These are phyloP conservation scores for Dasypolia templi DNA, from an alignment of 2,888 invertebrate genomes.

Conservation along the genomic window DNA sequence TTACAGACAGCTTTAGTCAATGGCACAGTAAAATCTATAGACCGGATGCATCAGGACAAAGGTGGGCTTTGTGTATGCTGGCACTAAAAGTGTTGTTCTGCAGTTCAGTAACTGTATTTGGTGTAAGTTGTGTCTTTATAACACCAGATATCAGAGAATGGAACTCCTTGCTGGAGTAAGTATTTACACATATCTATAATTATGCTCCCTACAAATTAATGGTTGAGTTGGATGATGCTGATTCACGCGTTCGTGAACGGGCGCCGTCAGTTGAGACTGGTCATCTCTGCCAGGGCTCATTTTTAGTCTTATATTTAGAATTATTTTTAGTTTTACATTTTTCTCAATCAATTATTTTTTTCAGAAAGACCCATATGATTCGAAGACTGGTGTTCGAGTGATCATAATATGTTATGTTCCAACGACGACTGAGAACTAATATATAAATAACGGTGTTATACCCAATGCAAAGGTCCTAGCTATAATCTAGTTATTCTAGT, in stretches of 20 bases:
- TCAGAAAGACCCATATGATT: constrained; percentile 62
- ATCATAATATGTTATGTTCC: constrained; percentile 70
- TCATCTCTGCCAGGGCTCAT: too few species aligned
- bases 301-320: too few species aligned
- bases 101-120: constrained; percentile 72
- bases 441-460: constrained; percentile 1
- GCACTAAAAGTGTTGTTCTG: constrained; percentile 71
- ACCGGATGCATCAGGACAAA: constrained; percentile 62
- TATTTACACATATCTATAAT: too few species aligned
- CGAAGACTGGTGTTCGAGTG: constrained; percentile 67
- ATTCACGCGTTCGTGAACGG: too few species aligned
- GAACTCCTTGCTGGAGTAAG: neutral
- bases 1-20: constrained; percentile 69
- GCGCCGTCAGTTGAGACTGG: too few species aligned
- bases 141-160: neutral
- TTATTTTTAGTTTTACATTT: too few species aligned
- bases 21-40: constrained; percentile 51
- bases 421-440: constrained; percentile 63
- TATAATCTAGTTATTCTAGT: neutral
- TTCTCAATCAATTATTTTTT: too few species aligned
- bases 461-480: constrained; percentile 48
- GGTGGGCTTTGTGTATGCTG: constrained; percentile 70
- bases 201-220: too few species aligned
- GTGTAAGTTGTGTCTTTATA: constrained; percentile 54
- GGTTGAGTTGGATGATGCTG: too few species aligned